Conservation (phyloP, 2,888 invertebrate species). For the Corythucha ciliata region DNA sequence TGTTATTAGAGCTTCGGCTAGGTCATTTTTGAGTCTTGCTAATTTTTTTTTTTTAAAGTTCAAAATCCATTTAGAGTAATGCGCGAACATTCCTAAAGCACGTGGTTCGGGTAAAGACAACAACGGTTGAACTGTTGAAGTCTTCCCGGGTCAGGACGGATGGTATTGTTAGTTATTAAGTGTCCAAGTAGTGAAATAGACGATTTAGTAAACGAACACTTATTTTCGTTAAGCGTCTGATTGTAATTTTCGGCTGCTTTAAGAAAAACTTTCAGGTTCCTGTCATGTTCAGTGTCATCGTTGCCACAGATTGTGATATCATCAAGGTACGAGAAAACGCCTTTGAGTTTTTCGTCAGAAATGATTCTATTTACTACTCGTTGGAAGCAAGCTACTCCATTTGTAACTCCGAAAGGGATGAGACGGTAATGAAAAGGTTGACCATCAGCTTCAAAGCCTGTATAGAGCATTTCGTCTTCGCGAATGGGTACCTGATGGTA, state of each 20-base stretch:
- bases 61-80: too few species aligned
- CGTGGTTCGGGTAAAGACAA: too few species aligned
- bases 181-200: slow-evolving; percentile 15
- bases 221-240: slow-evolving; percentile 12
- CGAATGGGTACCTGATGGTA: slow-evolving; percentile 17
- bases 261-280: slow-evolving; percentile 8
- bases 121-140: too few species aligned
- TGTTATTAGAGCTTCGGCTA: too few species aligned
- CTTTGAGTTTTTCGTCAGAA: slow-evolving; percentile 9
- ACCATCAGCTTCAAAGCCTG: slow-evolving; percentile 14
- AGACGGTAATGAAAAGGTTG: slow-evolving; percentile 2
- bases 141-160: slow-evolving; percentile 17
- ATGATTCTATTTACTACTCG: slow-evolving; percentile 6
- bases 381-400: slow-evolving; percentile 10
- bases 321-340: slow-evolving; percentile 15
- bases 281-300: slow-evolving; percentile 14
- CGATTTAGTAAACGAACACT: slow-evolving; percentile 13
- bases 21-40: too few species aligned
- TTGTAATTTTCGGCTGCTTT: slow-evolving; percentile 12
- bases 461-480: slow-evolving; percentile 6
- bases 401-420: slow-evolving; percentile 10
- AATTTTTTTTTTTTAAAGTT: too few species aligned
- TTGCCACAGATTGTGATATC: slow-evolving; percentile 18
- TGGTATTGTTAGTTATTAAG: slow-evolving; percentile 12
- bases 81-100: too few species aligned